Evolutionary conservation across 30 jellyfish, hydroid and myxozoan species (phyloP), one percentile per base, ranked within the genome.

Genomic region (Hydra vulgaris): DNA sequence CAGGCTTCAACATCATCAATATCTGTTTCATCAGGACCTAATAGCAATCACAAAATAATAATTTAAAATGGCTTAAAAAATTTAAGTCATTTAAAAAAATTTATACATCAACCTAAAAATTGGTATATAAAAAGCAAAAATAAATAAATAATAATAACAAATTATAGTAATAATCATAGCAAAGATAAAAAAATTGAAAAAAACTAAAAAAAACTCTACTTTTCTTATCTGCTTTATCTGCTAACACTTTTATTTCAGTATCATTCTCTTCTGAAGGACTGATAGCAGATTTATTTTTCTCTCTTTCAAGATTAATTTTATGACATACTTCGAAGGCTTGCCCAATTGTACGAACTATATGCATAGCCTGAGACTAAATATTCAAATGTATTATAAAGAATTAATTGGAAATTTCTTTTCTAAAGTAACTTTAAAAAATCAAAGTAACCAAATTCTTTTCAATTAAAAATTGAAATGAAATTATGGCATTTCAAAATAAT

Each of bases 311-410:
- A 75, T 91, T 91, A 54, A 91, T 76, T 76, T 87, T 91, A 77
- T 91, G 98, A 77, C 98, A 91, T 61, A 91, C 98, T 79, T 91
- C 98, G 77, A 91, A 91, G 23, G 98, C 98, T 54, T 91, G 98
- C 22, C 98, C 98, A 20, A 91, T 91, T 27, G 98, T 91, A 21
- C 98, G 82, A 4, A 91, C 98, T 21, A 87, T 83, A 26, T 84
- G 85, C 98, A 91, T 91, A 15, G 98, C 98, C 61, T 79, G 89
- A 17, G 96, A 83, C 98, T 91, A 53, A 78, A 61, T n/a, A 20
- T 40, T 40, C 12, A 40, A 40, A 40, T 40, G 12, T 3, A 40
- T 40, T 3, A 12, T 12, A 40, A 40, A 40, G 5, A 40, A 12
- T 40, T 40, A 3, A 40, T n/a, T n/a, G n/a, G n/a, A n/a, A n/a